Base-by-base conservation (phyloP, 2,113 vertebrate genomes). In the Mirounga angustirostris region DNA sequence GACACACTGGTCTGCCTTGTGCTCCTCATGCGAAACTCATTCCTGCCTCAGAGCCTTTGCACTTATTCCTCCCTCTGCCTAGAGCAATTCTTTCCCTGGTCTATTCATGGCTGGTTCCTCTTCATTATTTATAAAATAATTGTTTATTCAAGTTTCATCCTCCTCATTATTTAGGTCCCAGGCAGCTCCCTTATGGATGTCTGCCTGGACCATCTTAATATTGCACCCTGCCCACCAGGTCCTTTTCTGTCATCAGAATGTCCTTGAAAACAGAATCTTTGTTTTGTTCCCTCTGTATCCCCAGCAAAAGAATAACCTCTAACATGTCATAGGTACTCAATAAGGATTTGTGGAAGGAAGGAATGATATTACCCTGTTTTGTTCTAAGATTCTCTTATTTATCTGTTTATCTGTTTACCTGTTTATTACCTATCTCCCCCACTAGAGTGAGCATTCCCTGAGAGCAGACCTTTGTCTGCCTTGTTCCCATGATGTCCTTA, bases 111-210 rank as follows among this genome's bases (percentile, higher is more conserved):
- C 58, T 36, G 63, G 33, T 26, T 52, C 26, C 10, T 91, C 22
- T 82, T 95, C 22, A 56, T 69, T 69, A 83, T 88, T 54, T 80
- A 91, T 61, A 84, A 81, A 92, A n/a, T 43, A 22, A 33, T 22
- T 88, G 1, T 90, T 97, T 73, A 71, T 50, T 83, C 12, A 3
- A 89, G 36, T 69, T 8, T 15, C 58, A 5, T 46, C 26, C 26
- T 93, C 81, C 76, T 74, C 9, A 8, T 46, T 73, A 74, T 26
- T 6, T 24, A 95, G 84, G 74, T 80, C 63, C 78, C 52, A 71
- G 73, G 82, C 58, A 82, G 43, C 88, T 59, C 50, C 10, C 36
- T 90, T 22, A 50, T 1, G 54, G 52, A 69, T 71, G 26, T 21
- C 58, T 36, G 54, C 71, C 46, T 96, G 33, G 67, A 54, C 46